Percentiles rank a stretch among this genome's conserved stretches.
These are phyloP conservation scores for Artemia franciscana DNA, from an alignment of 1,140 invertebrate species.

Conservation along the genomic window DNA sequence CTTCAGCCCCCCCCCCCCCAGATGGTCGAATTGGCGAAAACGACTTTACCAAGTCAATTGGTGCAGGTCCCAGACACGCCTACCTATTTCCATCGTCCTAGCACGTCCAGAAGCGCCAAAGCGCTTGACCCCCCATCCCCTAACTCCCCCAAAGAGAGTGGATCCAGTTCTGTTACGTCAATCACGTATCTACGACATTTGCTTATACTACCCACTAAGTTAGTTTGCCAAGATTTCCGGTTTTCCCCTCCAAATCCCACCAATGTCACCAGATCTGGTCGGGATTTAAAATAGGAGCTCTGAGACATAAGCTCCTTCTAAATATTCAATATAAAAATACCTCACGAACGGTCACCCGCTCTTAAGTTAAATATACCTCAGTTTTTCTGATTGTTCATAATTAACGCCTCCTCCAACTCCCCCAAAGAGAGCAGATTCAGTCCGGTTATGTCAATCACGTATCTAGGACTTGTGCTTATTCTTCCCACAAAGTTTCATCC, in stretches of 20 bases:
- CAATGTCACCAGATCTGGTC: slow-evolving; percentile 14
- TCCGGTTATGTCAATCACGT: neutral
- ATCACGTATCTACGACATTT: too few relatives aligned
- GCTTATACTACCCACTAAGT: too few relatives aligned
- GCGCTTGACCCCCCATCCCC: too few relatives aligned
- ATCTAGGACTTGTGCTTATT: neutral
- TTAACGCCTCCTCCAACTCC: neutral
- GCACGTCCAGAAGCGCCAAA: too few relatives aligned
- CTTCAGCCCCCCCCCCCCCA: too few relatives aligned
- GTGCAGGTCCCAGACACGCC: too few relatives aligned
- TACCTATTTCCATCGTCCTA: too few relatives aligned
- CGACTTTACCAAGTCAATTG: too few relatives aligned
- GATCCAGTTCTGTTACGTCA: too few relatives aligned
- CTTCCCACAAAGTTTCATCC: neutral
- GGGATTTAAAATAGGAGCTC: slow-evolving; percentile 15
- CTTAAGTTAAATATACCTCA: neutral
- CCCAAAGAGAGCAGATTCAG: neutral
- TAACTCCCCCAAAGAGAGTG: too few relatives aligned
- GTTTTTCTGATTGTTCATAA: neutral
- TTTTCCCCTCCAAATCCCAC: slow-evolving; percentile 17
- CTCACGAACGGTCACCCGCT: neutral
- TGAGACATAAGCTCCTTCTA: slow-evolving; percentile 10
- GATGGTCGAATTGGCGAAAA: too few relatives aligned
- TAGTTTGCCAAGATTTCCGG: slow-evolving; percentile 18
- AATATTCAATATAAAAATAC: neutral